A percentile compares a stretch with the other conserved stretches of the same genome.
Conservation (phyloP, 2,113 vertebrate genomes). For the Mugil cephalus region DNA sequence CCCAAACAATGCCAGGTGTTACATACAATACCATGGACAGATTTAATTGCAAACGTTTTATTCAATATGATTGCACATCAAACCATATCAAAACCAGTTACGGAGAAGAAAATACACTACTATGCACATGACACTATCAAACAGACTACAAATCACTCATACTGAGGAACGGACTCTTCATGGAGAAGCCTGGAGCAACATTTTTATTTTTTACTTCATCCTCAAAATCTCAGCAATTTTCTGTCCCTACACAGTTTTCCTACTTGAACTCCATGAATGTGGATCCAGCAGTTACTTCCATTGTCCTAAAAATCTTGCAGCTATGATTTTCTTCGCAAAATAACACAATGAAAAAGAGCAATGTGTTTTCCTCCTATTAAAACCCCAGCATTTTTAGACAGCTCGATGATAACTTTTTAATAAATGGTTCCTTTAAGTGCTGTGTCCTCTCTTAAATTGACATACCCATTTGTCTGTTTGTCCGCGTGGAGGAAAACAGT, state of each 20-base stretch:
- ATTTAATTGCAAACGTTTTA: constrained; percentile 76
- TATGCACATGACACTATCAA: constrained; percentile 58
- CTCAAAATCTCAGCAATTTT: constrained; percentile 24
- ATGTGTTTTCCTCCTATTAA: constrained; percentile 29
- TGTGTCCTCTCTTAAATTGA: constrained; percentile 11
- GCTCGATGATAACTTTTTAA: constrained; percentile 39
- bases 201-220: constrained; percentile 10
- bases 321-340: constrained; percentile 51
- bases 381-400: constrained; percentile 50
- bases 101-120: constrained; percentile 66
- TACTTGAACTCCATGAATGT: constrained; percentile 31
- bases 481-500: constrained; percentile 36
- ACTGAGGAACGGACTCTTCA: constrained; percentile 51
- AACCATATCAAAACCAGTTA: constrained; percentile 84
- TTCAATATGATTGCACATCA: constrained; percentile 82
- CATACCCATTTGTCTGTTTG: constrained; percentile 33
- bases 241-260: constrained; percentile 29
- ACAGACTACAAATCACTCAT: constrained; percentile 49
- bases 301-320: constrained; percentile 35
- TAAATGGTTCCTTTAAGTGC: constrained; percentile 48
- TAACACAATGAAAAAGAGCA: constrained; percentile 36
- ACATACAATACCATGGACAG: not conserved
- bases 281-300: constrained; percentile 47
- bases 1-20: too few species aligned
- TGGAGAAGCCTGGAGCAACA: constrained; percentile 41